Percentiles rank a stretch among this genome's conserved stretches.
Conservation (phyloP, 2,797 vertebrate genomes). For the Girardinus metallicus region DNA sequence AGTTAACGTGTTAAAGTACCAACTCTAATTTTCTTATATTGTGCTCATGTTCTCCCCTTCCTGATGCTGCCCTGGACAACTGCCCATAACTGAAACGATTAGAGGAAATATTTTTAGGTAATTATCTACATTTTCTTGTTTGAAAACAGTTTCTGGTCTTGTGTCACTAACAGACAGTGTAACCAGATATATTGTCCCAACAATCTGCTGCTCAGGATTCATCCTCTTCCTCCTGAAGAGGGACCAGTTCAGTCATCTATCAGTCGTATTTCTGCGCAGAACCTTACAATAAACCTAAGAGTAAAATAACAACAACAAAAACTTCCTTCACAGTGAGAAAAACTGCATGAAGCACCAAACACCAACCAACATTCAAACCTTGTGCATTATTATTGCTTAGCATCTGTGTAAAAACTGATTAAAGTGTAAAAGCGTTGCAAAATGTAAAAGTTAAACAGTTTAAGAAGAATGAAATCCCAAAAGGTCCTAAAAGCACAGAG, state of each 20-base stretch:
- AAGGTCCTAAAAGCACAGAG: constrained; percentile 20
- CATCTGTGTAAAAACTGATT: constrained; percentile 45
- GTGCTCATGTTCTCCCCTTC: too few relatives aligned
- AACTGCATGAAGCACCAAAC: background rate
- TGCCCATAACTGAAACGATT: background rate
- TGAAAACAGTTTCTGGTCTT: background rate
- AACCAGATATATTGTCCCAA: background rate
- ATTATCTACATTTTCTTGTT: background rate
- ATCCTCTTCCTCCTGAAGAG: background rate
- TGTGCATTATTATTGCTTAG: constrained; percentile 51
- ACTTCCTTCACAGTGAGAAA: constrained; percentile 22
- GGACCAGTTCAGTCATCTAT: constrained; percentile 3
- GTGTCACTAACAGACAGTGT: background rate
- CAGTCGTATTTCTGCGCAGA: constrained; percentile 18
- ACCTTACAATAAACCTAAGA: constrained; percentile 9
- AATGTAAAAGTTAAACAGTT: constrained; percentile 45
- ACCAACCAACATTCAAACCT: constrained; percentile 20
- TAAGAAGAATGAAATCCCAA: constrained; percentile 33
- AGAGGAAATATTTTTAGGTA: background rate
- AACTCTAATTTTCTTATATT: too few relatives aligned
- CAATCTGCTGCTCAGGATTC: background rate
- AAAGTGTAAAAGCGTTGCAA: constrained; percentile 20
- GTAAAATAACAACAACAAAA: constrained; percentile 1
- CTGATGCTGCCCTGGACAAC: too few relatives aligned
- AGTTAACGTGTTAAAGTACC: too few relatives aligned